Evolutionary conservation across 2,888 invertebrate species (phyloP).

Genomic region (Glaucopsyche alexis): DNA sequence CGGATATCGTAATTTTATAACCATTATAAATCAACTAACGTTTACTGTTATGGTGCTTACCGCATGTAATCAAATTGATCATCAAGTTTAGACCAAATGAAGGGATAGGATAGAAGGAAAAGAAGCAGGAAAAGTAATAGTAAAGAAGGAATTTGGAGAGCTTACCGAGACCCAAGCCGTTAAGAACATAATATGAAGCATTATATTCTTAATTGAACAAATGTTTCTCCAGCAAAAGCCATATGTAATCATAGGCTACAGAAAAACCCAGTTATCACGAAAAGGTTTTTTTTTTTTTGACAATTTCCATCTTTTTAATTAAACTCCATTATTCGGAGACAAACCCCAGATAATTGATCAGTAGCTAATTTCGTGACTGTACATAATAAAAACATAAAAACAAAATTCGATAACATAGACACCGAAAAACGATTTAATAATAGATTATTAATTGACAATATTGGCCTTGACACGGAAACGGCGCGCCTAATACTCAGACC

Average conservation of each 20-base stretch:
- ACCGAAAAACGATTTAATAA: slow-evolving; percentile 26
- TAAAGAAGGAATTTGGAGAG: neutral
- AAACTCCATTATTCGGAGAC: neutral
- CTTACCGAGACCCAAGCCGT: neutral
- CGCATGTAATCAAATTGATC: neutral
- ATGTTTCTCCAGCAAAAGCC: too few species aligned
- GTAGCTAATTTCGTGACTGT: neutral
- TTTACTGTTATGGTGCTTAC: neutral
- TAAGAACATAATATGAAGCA: neutral
- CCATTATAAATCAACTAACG: slow-evolving; percentile 8
- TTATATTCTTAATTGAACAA: too few species aligned
- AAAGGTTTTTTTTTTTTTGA: neutral
- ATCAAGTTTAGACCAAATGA: too few species aligned
- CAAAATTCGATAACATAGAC: slow-evolving; percentile 18
- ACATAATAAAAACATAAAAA: slow-evolving; percentile 28
- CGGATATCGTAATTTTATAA: slow-evolving; percentile 17
- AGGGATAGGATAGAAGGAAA: too few species aligned
- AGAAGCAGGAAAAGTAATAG: neutral
- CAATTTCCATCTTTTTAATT: neutral
- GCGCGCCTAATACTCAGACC: slow-evolving; percentile 32
- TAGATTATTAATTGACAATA: slow-evolving; percentile 31
- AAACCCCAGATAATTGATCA: neutral
- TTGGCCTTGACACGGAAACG: slow-evolving; percentile 39
- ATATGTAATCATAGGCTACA: neutral
- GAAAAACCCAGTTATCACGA: neutral